These are phyloP conservation scores for Pavo muticus DNA, from an alignment of 2,113 vertebrate genomes.

Conservation along the genomic window DNA sequence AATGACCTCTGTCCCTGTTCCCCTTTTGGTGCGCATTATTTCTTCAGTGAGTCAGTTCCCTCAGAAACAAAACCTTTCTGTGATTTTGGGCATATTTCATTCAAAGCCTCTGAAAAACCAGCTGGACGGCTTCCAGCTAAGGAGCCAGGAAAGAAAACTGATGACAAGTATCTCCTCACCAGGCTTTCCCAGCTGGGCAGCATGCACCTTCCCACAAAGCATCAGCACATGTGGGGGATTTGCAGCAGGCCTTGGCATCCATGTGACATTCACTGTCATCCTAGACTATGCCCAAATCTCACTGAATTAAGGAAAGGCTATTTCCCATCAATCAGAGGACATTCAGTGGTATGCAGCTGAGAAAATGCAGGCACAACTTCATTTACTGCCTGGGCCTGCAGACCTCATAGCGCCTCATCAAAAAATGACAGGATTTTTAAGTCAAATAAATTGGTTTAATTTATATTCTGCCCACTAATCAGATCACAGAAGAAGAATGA, in stretches of 20 bases:
- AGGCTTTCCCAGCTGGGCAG: not conserved
- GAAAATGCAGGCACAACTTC: not conserved
- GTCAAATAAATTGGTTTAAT: not conserved
- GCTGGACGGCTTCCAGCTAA: not conserved
- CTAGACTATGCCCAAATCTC: not conserved
- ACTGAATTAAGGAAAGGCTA: not conserved
- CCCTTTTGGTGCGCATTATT: not conserved
- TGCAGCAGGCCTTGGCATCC: not conserved
- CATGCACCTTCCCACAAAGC: fast-evolving
- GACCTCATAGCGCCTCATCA: not conserved
- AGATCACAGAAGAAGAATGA: not conserved
- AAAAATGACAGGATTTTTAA: not conserved
- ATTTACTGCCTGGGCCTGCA: not conserved
- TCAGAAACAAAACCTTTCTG: not conserved
- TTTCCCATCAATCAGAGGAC: not conserved
- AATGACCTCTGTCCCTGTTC: not conserved
- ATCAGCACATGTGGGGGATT: fast-evolving
- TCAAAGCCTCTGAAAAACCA: not conserved
- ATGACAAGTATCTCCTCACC: not conserved
- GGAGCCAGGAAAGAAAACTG: not conserved
- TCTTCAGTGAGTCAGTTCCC: not conserved
- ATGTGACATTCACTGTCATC: not conserved
- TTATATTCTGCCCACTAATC: not conserved
- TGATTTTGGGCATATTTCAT: not conserved
- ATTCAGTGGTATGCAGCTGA: not conserved